Percentiles rank a stretch among this genome's conserved stretches.
These are phyloP conservation scores for Leptodactylus fuscus DNA, from an alignment of 2,113 vertebrate species.

Conservation along the genomic window DNA sequence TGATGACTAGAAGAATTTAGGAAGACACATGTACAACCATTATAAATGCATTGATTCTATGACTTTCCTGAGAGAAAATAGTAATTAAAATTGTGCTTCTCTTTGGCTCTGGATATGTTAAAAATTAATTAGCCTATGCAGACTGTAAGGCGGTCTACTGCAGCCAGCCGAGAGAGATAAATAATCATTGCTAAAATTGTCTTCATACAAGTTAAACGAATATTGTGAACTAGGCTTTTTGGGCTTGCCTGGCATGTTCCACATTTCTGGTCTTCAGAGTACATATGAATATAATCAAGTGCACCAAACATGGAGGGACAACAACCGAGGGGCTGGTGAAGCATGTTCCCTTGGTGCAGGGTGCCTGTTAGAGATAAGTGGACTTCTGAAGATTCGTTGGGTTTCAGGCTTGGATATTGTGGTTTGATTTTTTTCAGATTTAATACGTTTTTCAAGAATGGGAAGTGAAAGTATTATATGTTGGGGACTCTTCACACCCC, in stretches of 20 bases:
- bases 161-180: constrained; percentile 15
- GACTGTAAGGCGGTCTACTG: constrained; percentile 56
- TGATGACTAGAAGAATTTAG: constrained; percentile 63
- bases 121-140: constrained; percentile 69
- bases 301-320: not conserved
- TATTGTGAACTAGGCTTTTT: not conserved
- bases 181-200: constrained; percentile 9
- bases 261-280: not conserved
- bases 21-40: constrained; percentile 65
- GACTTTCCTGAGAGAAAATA: constrained; percentile 69
- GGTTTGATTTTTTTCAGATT: no score
- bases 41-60: constrained; percentile 68
- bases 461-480: no score
- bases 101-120: constrained; percentile 70
- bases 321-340: not conserved
- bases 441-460: no score
- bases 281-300: not conserved
- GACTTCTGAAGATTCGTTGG: no score
- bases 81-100: constrained; percentile 69
- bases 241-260: not conserved
- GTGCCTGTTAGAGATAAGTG: no score
- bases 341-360: not conserved
- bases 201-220: not conserved
- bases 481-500: no score
- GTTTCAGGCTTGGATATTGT: no score